Conservation (phyloP, 1,140 invertebrate genomes). For the Cotesia chilonis region DNA sequence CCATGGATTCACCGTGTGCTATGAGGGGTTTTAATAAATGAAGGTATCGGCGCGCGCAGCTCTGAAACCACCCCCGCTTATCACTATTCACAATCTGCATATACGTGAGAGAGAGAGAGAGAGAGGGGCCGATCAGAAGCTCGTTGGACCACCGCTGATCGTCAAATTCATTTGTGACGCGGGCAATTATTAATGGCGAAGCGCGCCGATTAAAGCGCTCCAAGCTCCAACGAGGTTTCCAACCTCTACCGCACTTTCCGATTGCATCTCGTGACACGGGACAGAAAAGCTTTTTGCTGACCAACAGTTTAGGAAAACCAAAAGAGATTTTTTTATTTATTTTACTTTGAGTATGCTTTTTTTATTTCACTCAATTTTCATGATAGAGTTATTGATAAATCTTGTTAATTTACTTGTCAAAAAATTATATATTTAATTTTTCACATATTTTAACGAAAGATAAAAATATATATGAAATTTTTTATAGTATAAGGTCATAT, state of each 20-base stretch:
- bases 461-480: too few species aligned
- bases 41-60: constrained; percentile 41
- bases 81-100: background rate
- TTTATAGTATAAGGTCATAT: too few species aligned
- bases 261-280: background rate
- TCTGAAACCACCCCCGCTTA: background rate
- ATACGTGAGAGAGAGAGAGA: constrained; percentile 21
- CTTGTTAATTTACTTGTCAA: too few species aligned
- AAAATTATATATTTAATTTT: too few species aligned
- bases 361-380: too few species aligned
- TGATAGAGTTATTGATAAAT: too few species aligned
- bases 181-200: constrained; percentile 57
- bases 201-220: constrained; percentile 29
- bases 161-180: constrained; percentile 58
- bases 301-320: too few species aligned
- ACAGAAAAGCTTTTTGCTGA: too few species aligned
- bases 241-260: background rate
- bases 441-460: too few species aligned
- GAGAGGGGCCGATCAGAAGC: constrained; percentile 37
- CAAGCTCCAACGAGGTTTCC: constrained; percentile 19
- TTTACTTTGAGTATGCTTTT: too few species aligned
- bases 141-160: constrained; percentile 48
- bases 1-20: constrained; percentile 42
- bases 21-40: constrained; percentile 53
- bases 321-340: too few species aligned